Evolutionary conservation across 2,113 vertebrate genomes (phyloP).

Genomic region (Sinocyclocheilus anophthalmus): DNA sequence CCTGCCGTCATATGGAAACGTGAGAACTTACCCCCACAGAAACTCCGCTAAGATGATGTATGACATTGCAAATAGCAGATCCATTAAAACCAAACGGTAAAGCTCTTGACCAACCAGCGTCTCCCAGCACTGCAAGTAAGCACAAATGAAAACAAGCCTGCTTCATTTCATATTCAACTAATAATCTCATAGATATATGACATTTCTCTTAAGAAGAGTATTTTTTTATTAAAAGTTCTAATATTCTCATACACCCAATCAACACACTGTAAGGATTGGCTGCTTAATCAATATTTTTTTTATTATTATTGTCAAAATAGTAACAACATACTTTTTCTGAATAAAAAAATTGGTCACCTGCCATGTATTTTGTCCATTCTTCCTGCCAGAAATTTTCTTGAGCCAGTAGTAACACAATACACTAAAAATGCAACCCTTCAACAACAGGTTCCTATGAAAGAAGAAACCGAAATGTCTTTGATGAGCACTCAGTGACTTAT

Average conservation of each 20-base stretch:
- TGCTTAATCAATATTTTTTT: neutral
- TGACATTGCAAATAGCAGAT: conserved; percentile 80
- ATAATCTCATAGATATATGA: neutral
- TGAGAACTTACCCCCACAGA: conserved; percentile 80
- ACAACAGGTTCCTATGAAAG: conserved; percentile 79
- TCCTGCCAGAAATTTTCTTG: conserved; percentile 51
- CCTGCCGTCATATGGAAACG: neutral
- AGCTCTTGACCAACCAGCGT: conserved; percentile 87
- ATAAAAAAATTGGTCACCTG: conserved; percentile 8
- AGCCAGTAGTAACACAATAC: conserved; percentile 86
- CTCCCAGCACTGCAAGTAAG: conserved; percentile 85
- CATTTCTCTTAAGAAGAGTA: neutral
- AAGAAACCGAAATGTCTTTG: neutral
- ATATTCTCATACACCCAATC: neutral
- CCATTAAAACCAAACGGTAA: conserved; percentile 84
- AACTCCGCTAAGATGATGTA: conserved; percentile 81
- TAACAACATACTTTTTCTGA: neutral
- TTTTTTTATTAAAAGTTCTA: neutral
- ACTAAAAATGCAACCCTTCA: conserved; percentile 77
- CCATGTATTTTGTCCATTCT: neutral
- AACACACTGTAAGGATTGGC: neutral
- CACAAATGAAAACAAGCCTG: neutral
- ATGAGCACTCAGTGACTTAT: neutral
- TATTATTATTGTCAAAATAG: neutral
- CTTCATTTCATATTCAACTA: neutral